These are phyloP conservation scores for Sminthurides bifidus DNA, from an alignment of 1,140 invertebrate species.

Conservation along the genomic window DNA sequence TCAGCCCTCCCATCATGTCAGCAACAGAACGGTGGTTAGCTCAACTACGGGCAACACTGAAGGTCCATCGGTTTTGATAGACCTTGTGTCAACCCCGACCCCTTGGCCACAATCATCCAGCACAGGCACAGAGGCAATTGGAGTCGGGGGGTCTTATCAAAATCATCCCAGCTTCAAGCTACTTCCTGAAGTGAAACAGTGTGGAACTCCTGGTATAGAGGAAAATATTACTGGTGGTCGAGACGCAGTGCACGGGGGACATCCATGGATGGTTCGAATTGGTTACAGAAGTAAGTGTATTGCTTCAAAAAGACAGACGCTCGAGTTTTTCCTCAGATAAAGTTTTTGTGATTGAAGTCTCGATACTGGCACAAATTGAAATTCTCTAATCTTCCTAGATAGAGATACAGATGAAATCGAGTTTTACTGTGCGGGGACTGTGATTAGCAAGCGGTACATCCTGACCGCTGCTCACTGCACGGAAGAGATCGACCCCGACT, in stretches of 20 bases:
- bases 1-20: neutral
- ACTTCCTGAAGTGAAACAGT: constrained; percentile 18
- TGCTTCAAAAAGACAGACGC: neutral
- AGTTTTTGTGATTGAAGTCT: neutral
- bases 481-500: constrained; percentile 23
- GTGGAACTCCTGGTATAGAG: constrained; percentile 6
- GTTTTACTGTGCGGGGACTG: constrained; percentile 21
- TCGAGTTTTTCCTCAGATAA: neutral
- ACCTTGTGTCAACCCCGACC: too few relatives aligned
- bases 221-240: constrained; percentile 23
- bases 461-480: constrained; percentile 27
- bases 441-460: constrained; percentile 25
- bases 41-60: too few relatives aligned
- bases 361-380: neutral
- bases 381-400: constrained; percentile 12
- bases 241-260: constrained; percentile 11
- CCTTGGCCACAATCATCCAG: neutral
- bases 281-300: constrained; percentile 25
- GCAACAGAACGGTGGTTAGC: too few relatives aligned
- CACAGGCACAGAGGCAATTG: neutral
- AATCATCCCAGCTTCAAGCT: constrained; percentile 18
- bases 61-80: too few relatives aligned
- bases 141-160: neutral
- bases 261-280: constrained; percentile 27
- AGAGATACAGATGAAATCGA: constrained; percentile 16